phyloP scores from a whole-genome alignment of 2,113 vertebrate species.

The Leptobrachium ailaonicum region DNA sequence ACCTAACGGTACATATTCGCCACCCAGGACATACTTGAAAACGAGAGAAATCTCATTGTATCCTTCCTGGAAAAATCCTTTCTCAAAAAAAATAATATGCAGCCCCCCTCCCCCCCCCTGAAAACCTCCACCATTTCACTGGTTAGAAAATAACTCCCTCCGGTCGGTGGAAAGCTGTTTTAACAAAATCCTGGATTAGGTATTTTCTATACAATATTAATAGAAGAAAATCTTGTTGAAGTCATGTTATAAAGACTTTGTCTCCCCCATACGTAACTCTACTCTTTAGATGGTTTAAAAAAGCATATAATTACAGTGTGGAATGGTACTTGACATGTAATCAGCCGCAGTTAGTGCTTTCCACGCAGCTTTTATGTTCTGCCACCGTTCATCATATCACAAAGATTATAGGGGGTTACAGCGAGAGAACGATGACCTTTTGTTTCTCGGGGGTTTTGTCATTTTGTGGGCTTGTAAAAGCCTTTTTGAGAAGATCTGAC shows the following conservation, averaged over 20 bases:
- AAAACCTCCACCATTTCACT: too few relatives aligned
- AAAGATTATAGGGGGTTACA: constrained; percentile 39
- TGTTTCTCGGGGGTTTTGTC: constrained; percentile 39
- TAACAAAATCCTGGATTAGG: too few relatives aligned
- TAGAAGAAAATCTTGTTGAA: too few relatives aligned
- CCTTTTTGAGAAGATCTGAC: constrained; percentile 43
- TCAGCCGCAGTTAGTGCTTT: constrained; percentile 33
- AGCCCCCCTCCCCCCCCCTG: too few relatives aligned
- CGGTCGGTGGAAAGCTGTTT: too few relatives aligned
- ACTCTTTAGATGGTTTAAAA: constrained; percentile 30
- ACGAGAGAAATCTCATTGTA: too few relatives aligned
- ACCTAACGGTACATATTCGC: too few relatives aligned
- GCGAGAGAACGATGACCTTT: constrained; percentile 37
- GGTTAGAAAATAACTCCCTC: too few relatives aligned
- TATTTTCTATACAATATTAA: too few relatives aligned
- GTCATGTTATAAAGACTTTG: constrained; percentile 3
- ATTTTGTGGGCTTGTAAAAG: constrained; percentile 32
- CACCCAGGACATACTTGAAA: too few relatives aligned
- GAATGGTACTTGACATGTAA: constrained; percentile 43
- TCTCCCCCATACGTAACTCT: constrained; percentile 22
- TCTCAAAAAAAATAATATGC: too few relatives aligned
- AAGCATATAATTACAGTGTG: constrained; percentile 47
- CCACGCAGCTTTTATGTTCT: constrained; percentile 30
- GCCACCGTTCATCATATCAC: constrained; percentile 44
- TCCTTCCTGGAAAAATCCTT: too few relatives aligned